phyloP scores from a whole-genome alignment of 1,140 invertebrate genomes.

The Trissolcus basalis region DNA sequence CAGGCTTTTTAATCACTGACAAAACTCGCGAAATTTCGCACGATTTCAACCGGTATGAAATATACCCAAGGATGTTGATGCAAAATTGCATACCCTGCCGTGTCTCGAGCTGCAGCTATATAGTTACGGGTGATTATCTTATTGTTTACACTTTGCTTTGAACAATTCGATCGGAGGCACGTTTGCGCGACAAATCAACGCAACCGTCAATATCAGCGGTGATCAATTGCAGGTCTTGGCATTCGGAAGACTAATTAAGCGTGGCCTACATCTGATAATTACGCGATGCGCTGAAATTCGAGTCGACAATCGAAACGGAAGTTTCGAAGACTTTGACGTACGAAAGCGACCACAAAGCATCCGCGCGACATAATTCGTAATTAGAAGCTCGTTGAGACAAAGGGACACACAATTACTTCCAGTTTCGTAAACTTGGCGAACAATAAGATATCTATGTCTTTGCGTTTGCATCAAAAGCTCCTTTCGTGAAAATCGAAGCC shows the following conservation, averaged over 20 bases:
- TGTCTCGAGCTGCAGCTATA: too few species aligned
- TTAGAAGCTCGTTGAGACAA: conserved; percentile 52
- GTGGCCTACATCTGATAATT: conserved; percentile 38
- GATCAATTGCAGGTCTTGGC: conserved; percentile 34
- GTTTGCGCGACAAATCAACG: conserved; percentile 27
- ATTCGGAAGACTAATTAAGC: conserved; percentile 34
- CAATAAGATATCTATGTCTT: conserved; percentile 41
- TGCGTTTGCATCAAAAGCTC: conserved; percentile 2
- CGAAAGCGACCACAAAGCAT: conserved; percentile 43
- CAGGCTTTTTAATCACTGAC: too few species aligned
- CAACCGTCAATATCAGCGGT: conserved; percentile 33
- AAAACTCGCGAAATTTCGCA: too few species aligned
- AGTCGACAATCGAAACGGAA: conserved; percentile 46
- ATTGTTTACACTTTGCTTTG: not conserved
- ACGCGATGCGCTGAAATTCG: conserved; percentile 27
- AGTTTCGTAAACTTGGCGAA: conserved; percentile 55
- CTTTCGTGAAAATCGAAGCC: not conserved
- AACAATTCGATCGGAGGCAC: not conserved
- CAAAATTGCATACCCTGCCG: too few species aligned
- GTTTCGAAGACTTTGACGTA: conserved; percentile 40
- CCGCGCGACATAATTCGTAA: conserved; percentile 53
- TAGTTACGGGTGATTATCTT: not conserved
- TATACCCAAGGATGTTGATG: too few species aligned
- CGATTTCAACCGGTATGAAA: too few species aligned
- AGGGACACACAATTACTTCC: conserved; percentile 53